Conservation (phyloP, 2,797 vertebrate species). For the Sciurus carolinensis region DNA sequence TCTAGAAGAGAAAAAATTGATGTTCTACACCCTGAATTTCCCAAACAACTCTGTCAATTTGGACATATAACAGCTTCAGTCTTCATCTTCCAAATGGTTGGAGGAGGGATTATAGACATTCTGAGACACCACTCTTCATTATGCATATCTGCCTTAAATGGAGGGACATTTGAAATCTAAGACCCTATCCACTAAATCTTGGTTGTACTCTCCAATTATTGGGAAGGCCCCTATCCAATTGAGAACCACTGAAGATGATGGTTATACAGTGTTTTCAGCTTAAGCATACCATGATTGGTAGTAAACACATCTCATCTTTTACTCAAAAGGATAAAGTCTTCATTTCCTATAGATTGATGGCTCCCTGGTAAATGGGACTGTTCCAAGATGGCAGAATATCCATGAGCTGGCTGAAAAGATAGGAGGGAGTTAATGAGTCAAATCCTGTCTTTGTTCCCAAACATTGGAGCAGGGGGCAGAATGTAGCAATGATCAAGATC, state of each 20-base stretch:
- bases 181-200: not conserved
- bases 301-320: not conserved
- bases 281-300: not conserved
- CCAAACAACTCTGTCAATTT: not conserved
- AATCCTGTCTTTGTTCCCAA: constrained; percentile 44
- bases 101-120: not conserved
- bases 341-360: not conserved
- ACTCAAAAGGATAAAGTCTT: not conserved
- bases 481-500: constrained; percentile 6
- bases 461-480: not conserved
- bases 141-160: not conserved
- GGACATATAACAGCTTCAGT: not conserved
- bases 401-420: constrained; percentile 7
- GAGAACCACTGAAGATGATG: not conserved
- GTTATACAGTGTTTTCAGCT: not conserved
- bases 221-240: too few relatives aligned
- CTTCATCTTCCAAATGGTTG: not conserved
- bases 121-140: not conserved
- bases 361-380: not conserved
- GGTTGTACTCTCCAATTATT: not conserved
- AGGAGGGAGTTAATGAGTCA: constrained; percentile 52
- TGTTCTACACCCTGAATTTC: not conserved
- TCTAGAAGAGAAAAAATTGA: not conserved
- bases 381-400: constrained; percentile 42
- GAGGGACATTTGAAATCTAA: not conserved